Base-by-base conservation (phyloP, 2,113 vertebrate species). In the Columbina picui region DNA sequence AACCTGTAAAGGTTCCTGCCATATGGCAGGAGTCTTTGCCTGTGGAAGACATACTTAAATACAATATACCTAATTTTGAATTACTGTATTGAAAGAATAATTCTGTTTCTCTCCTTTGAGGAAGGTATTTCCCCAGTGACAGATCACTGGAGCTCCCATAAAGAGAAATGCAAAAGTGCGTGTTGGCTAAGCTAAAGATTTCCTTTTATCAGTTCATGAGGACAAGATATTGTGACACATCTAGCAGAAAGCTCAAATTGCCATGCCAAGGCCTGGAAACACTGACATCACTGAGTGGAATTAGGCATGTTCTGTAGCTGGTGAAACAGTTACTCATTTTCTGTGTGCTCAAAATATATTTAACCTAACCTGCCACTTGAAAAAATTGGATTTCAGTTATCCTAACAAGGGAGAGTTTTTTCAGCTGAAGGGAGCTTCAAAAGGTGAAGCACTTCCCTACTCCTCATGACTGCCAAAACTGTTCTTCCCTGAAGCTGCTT, bases 361-460 rank as follows among this genome's bases (percentile, higher is more conserved):
- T 82, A 91, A 65, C 29, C 30, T 29, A 93, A 65, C 25, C 53
- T 76, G 69, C 9, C 61, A 30, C 71, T 79, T 68, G 41, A 56
- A 82, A 74, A 70, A 67, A 41, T 2, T 2, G 16, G 15, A 22
- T 87, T 84, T 65, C n/a, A 41, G 45, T 65, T 83, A 69, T 61
- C 61, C 22, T 77, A 89, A 71, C n/a, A 87, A 60, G 74, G 6
- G 23, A 90, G 32, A 90, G 65, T 84, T 90, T 96, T 96, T 63
- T 90, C 74, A 95, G 84, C 81, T 94, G 93, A 89, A 85, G 32
- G 41, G 84, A 79, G 17, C 39, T 85, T 91, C 55, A 93, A n/a
- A 79, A 91, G 36, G 50, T 76, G 65, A 87, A 89, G 13, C 27
- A 57, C 55, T 73, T 87, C 39, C 65, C 45, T 73, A 84, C 25